Base-by-base conservation (phyloP, 2,888 invertebrate genomes). In the Orthosia gothica region DNA sequence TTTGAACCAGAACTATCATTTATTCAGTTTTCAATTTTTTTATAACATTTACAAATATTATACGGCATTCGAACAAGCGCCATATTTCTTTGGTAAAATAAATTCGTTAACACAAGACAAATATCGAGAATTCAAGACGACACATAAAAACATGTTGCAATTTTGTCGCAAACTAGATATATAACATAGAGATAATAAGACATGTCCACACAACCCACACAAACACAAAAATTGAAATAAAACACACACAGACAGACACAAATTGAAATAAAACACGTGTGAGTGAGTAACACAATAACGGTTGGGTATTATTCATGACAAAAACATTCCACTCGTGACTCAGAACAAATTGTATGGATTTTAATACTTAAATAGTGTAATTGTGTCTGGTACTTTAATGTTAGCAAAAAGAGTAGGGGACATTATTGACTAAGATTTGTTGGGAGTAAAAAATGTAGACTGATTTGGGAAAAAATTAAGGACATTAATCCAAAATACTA, bases 321-420 rank as follows among this genome's bases (percentile, higher is more conserved):
- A 86, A 82, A 85, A 84, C 70, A 82, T 87, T 77, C 75, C 68
- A 13, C 11, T 40, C 54, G 18, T 89, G 89, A 89, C 59, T 89
- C 88, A 88, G 66, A 57, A 69, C 70, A 61, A 76, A 74, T 85
- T 83, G 83, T 76, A 62, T 70, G 62, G 80, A 73, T 26, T 81
- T 58, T 63, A 69, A 74, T 63, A 78, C 32, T 79, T 50, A 61
- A 77, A 74, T 76, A 66, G 20, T 70, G 45, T 77, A 70, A 71
- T 82, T 71, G 54, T 77, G 45, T n/a, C 57, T 18, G 18, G 20
- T 26, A 63, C n/a, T 15, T 55, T 78, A 58, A 59, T 64, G 64
- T 67, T 65, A 20, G 54, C 40, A 66, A 81, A 69, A 62, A 63
- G 11, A 61, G 50, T 13, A 0, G 55, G 20, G 54, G 23, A 26